Evolutionary conservation across 1,140 invertebrate species (phyloP), one percentile per base, ranked within the genome.

Genomic region (Campoletis sonorensis): DNA sequence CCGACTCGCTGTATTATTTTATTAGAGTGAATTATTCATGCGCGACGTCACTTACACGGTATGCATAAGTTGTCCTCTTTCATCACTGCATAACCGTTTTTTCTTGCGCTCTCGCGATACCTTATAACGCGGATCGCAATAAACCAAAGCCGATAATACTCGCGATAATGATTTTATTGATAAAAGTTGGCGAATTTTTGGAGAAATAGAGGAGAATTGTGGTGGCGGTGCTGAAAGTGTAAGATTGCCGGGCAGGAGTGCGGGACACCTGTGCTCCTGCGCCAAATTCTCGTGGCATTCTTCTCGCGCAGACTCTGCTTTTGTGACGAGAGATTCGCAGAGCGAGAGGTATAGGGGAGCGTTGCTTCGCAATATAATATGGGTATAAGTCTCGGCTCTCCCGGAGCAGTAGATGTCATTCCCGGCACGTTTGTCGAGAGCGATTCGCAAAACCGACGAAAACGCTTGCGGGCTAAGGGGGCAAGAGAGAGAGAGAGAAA

Each of bases 21-120:
- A 91, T 91, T 91, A 91, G 87, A 88, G 87, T 91, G 90, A 90
- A 91, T 91, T 88, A 91, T 91, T 90, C 89, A 91, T 90, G 82
- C 83, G 87, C 82, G 85, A 90, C 88, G 85, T 91, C 88, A 90
- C 89, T 91, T 91, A 91, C 89, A 91, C 87, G 86, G 88, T 89
- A 90, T 90, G 88, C 89, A 89, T 90, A 91, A 90, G 85, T 87
- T 89, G 86, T 85, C 85, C 89, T 87, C 88, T 89, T 91, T 89
- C 87, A 90, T 91, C 89, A 91, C 85, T 85, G 27, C 30, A 70
- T 33, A 78, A n/a, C 61, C 18, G 40, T 15, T 64, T 23, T 13
- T 51, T 30, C 5, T 7, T 23, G 40, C n/a, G n/a, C n/a, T 30
- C 26, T 21, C n/a, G 23, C 27, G 15, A 21, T n/a, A 70, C 23